A percentile compares a stretch with the other conserved stretches of the same genome.
phyloP scores from a whole-genome alignment of 1,140 invertebrate genomes.

The Bombus vancouverensis region DNA sequence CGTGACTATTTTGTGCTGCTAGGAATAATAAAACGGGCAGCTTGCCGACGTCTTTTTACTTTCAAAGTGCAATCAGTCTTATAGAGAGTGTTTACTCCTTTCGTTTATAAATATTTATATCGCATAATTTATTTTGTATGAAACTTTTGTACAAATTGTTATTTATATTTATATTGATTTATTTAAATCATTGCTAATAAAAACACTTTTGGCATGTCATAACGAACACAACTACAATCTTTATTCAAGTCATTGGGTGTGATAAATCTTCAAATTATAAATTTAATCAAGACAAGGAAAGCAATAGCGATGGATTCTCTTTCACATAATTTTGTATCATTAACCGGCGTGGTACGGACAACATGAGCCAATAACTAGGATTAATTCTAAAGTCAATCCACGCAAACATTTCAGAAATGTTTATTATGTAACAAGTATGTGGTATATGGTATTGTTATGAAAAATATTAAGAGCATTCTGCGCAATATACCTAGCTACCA shows the following conservation, averaged over 20 bases:
- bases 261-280: background rate
- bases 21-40: conserved; percentile 24
- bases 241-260: background rate
- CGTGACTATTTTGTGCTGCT: conserved; percentile 29
- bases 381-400: background rate
- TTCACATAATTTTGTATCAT: background rate
- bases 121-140: background rate
- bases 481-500: background rate
- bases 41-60: background rate
- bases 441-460: background rate
- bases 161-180: conserved; percentile 8
- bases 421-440: background rate
- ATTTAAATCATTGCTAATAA: conserved; percentile 1
- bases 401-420: background rate
- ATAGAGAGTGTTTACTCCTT: background rate
- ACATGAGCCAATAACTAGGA: background rate
- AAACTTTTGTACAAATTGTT: conserved; percentile 3
- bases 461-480: background rate
- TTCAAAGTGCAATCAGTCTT: conserved; percentile 9
- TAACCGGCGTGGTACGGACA: background rate
- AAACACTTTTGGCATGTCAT: background rate
- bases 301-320: background rate
- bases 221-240: background rate
- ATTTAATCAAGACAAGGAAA: background rate
- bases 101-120: background rate